Conservation (phyloP, 2,888 invertebrate species). For the Nymphalis c-album region DNA sequence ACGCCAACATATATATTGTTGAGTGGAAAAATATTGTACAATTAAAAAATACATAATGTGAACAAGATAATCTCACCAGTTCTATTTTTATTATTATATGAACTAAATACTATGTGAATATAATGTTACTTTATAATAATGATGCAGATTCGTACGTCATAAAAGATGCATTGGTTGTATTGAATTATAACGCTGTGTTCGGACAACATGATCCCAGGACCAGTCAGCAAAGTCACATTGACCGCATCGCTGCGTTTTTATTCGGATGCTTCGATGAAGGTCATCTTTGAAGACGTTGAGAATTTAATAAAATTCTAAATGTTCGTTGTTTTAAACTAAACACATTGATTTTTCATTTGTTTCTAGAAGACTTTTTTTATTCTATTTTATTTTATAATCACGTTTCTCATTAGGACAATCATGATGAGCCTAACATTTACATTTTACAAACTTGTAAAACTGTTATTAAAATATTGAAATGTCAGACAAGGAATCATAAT, state of each 20-base stretch:
- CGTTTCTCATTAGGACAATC: not conserved
- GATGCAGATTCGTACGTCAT: not conserved
- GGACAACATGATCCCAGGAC: conserved; percentile 12
- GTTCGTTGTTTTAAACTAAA: not conserved
- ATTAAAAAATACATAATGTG: not conserved
- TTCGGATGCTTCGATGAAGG: conserved; percentile 40
- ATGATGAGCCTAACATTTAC: not conserved
- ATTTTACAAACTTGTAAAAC: not conserved
- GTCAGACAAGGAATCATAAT: not conserved
- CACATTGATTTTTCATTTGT: not conserved
- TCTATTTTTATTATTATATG: not conserved
- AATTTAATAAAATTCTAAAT: conserved; percentile 15
- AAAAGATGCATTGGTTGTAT: not conserved
- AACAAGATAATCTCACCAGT: too few species aligned
- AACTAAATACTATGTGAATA: not conserved
- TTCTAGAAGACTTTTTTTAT: not conserved
- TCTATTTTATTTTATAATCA: not conserved
- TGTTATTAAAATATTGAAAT: not conserved
- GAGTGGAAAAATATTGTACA: not conserved
- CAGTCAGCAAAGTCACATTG: conserved; percentile 40
- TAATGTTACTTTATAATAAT: not conserved
- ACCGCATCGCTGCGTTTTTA: conserved; percentile 37
- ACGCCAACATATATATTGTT: conserved; percentile 19
- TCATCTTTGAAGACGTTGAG: conserved; percentile 23
- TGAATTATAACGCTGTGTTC: conserved; percentile 15